These are phyloP conservation scores for Zoanthus solanderi DNA, from an alignment of 92 coral and sea anemone species.

Conservation along the genomic window DNA sequence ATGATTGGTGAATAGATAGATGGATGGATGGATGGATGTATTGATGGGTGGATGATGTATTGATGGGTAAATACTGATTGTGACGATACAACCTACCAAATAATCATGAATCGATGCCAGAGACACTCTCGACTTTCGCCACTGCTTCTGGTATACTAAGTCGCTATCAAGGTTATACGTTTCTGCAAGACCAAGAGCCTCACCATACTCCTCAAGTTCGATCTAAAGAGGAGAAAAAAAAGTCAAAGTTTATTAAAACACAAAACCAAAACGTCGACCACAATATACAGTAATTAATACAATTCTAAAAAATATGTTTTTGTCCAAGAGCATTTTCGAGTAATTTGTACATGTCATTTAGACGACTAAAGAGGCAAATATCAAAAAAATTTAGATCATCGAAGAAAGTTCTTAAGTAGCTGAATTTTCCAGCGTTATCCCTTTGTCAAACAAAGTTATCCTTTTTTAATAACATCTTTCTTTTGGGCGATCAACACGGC, in stretches of 20 bases:
- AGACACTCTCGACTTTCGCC: slow-evolving; percentile 92
- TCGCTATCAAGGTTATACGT: slow-evolving; percentile 94
- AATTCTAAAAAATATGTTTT: too few relatives aligned
- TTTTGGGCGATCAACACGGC: too few relatives aligned
- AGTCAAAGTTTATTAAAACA: neutral
- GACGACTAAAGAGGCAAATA: too few relatives aligned
- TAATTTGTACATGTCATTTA: too few relatives aligned
- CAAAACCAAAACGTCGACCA: neutral
- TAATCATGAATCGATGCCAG: slow-evolving; percentile 97
- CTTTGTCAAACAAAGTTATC: too few relatives aligned
- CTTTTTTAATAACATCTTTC: too few relatives aligned
- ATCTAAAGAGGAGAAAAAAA: slow-evolving; percentile 60
- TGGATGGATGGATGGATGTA: neutral
- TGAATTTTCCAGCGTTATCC: too few relatives aligned
- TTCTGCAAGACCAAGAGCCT: slow-evolving; percentile 94
- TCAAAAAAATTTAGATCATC: too few relatives aligned
- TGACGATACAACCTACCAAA: slow-evolving; percentile 62
- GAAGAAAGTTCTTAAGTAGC: too few relatives aligned
- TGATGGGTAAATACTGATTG: neutral
- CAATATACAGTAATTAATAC: neutral
- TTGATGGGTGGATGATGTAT: neutral
- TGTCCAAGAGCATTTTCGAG: too few relatives aligned
- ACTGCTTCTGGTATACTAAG: slow-evolving; percentile 95
- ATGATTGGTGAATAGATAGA: neutral
- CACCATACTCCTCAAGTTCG: slow-evolving; percentile 98